phyloP scores from a whole-genome alignment of 2,113 vertebrate genomes.

The Elaphurus davidianus region DNA sequence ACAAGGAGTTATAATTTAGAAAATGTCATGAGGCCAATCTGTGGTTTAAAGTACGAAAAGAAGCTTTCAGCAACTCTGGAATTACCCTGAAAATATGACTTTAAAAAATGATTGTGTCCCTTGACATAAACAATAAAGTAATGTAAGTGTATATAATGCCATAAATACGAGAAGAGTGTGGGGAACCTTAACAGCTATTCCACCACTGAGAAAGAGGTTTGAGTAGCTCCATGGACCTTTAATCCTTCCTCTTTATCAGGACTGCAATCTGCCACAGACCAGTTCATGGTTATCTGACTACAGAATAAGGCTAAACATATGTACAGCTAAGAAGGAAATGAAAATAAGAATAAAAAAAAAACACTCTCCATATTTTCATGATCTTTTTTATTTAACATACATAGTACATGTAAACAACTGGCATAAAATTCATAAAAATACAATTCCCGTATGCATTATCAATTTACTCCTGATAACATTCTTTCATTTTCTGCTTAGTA shows the following conservation, averaged over 20 bases:
- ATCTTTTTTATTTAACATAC: constrained; percentile 82
- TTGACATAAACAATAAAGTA: not conserved
- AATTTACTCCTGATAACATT: constrained; percentile 59
- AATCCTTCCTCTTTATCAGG: not conserved
- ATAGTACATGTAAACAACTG: constrained; percentile 82
- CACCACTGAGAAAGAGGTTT: not conserved
- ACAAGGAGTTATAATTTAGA: not conserved
- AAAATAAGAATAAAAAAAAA: constrained; percentile 27
- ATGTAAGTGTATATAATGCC: not conserved
- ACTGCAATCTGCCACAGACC: not conserved
- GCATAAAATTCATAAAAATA: constrained; percentile 87
- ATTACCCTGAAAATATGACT: not conserved
- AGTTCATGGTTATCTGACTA: not conserved
- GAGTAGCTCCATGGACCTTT: not conserved
- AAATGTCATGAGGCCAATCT: not conserved
- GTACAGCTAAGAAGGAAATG: not conserved
- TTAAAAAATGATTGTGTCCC: not conserved
- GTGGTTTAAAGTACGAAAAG: not conserved
- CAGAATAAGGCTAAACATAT: not conserved
- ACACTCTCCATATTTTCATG: not conserved
- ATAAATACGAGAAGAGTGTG: not conserved
- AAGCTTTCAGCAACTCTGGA: not conserved
- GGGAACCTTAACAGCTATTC: too few species aligned
- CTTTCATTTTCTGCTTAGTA: constrained; percentile 52
- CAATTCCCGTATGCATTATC: constrained; percentile 72